Conservation (phyloP, 2,888 invertebrate species). For the Stratiomys singularior region DNA sequence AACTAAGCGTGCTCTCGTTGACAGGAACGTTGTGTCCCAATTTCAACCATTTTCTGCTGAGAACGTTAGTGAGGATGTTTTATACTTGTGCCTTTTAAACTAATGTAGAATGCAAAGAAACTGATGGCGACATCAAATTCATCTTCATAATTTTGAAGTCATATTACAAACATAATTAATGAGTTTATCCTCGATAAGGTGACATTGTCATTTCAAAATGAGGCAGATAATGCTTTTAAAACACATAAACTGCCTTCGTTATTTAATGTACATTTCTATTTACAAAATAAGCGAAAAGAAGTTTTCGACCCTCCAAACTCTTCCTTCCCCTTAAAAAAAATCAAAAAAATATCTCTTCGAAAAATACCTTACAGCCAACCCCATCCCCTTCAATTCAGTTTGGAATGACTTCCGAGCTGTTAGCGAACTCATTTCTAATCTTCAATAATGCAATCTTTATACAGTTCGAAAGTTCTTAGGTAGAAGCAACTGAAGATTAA, state of each 20-base stretch:
- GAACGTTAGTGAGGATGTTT: too few species aligned
- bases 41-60: too few species aligned
- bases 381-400: background rate
- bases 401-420: background rate
- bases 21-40: too few species aligned
- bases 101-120: background rate
- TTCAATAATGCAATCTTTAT: constrained; percentile 45
- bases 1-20: too few species aligned
- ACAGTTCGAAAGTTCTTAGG: constrained; percentile 33
- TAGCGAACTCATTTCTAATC: constrained; percentile 39
- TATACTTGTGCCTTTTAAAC: too few species aligned
- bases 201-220: background rate
- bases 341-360: background rate
- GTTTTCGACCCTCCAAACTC: too few species aligned
- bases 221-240: too few species aligned
- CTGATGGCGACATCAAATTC: background rate
- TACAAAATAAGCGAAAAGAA: too few species aligned
- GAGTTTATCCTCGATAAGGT: background rate
- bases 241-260: too few species aligned
- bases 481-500: background rate
- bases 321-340: background rate
- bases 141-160: background rate
- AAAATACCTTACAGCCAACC: background rate
- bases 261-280: background rate
- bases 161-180: constrained; percentile 24